Evolutionary conservation across 2,888 invertebrate genomes (phyloP).

Genomic region (Apotomis betuletana): DNA sequence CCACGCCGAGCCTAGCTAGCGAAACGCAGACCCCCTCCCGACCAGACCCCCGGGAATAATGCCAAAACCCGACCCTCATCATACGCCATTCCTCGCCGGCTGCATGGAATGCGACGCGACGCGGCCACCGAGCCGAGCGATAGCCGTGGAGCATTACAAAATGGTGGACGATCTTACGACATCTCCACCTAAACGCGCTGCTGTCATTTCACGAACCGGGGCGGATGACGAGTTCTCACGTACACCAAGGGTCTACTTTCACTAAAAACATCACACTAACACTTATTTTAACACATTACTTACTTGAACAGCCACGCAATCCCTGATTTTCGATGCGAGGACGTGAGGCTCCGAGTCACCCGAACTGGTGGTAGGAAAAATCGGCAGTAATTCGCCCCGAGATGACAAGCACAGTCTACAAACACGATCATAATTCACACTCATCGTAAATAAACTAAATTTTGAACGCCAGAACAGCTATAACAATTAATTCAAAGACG

Average conservation of each 20-base stretch:
- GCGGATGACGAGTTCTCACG: conserved; percentile 82
- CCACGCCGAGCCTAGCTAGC: conserved; percentile 70
- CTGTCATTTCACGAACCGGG: conserved; percentile 79
- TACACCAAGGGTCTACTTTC: conserved; percentile 81
- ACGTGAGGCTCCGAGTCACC: conserved; percentile 80
- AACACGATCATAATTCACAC: conserved; percentile 82
- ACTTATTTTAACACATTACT: conserved; percentile 69
- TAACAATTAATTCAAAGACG: conserved; percentile 75
- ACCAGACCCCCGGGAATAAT: conserved; percentile 78
- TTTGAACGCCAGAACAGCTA: conserved; percentile 66
- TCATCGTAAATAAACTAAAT: conserved; percentile 81
- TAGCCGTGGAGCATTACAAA: conserved; percentile 82
- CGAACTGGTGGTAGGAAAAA: conserved; percentile 84
- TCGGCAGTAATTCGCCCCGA: conserved; percentile 84
- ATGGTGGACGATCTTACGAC: conserved; percentile 85
- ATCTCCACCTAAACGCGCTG: conserved; percentile 81
- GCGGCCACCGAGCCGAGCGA: conserved; percentile 79
- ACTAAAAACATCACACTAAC: conserved; percentile 72
- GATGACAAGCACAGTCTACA: conserved; percentile 86
- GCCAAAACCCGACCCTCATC: conserved; percentile 76
- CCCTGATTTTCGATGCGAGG: conserved; percentile 86
- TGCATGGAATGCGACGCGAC: conserved; percentile 80
- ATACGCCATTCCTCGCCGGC: conserved; percentile 77
- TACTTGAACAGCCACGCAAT: conserved; percentile 87
- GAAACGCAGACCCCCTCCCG: conserved; percentile 74